Base-by-base conservation (phyloP, 2,797 vertebrate species). In the Etheostoma nigrum region DNA sequence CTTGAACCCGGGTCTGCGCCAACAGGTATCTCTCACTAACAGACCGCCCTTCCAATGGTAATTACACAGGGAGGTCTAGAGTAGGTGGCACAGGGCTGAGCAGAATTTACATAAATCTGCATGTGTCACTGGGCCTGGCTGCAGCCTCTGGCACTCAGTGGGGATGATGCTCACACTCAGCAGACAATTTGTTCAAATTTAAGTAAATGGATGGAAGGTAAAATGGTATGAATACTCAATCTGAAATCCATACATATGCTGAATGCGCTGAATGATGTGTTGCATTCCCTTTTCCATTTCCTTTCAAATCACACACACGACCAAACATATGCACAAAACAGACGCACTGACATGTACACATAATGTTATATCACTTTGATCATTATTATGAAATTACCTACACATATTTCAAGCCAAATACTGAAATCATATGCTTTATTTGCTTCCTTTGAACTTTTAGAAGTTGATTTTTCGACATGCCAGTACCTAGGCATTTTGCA, bases 101-200 rank as follows among this genome's bases (percentile, higher is more conserved):
- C 60, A 58, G 58, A 45, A 95, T 95, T 92, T 85, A 74, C 93
- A 95, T 95, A 93, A 92, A 94, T 95, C 89, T 93, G 91, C 93
- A 94, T 94, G 87, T 90, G 93, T 93, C 88, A 86, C 84, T 23
- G 72, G 79, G 78, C 70, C 90, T 73, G 87, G 81, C 91, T 90
- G 81, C 82, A 89, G 90, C 90, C 87, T 88, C 83, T 88, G 90
- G 93, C 91, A 84, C 76, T 72, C 69, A 58, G 47, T 54, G 57
- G 83, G 81, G 88, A 86, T 88, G 76, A 71, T 19, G 5, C 74
- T 83, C 68, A 75, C 85, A 82, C 72, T 78, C 81, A 67, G 72
- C 55, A 77, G 83, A 86, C 83, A 64, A 70, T 88, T 89, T 85
- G 79, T 55, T 88, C 71, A 73, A 68, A 86, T 75, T 54, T 57